A percentile compares a stretch with the other conserved stretches of the same genome.
Conservation (phyloP, 2,888 invertebrate species). For the Heteromyza rotundicornis region DNA sequence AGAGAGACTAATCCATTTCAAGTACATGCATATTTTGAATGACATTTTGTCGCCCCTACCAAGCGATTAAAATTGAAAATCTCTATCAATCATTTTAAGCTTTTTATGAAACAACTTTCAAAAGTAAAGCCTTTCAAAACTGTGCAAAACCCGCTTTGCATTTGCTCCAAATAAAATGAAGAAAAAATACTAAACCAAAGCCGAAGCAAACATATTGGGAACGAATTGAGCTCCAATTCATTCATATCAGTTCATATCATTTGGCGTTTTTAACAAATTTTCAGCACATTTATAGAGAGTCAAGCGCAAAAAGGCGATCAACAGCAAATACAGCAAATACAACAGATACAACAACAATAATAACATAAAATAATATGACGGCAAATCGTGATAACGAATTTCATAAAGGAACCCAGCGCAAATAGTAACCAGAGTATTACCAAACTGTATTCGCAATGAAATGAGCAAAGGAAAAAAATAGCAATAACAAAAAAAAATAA, state of each 20-base stretch:
- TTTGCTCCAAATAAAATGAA: too few relatives aligned
- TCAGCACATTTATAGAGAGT: background rate
- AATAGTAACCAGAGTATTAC: constrained; percentile 1
- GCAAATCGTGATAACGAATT: constrained; percentile 52
- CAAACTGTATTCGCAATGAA: constrained; percentile 8
- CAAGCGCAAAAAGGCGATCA: background rate
- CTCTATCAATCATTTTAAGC: too few relatives aligned
- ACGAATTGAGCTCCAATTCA: background rate
- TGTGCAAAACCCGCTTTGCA: too few relatives aligned
- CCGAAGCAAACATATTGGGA: too few relatives aligned
- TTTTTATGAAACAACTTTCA: too few relatives aligned
- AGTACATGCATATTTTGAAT: too few relatives aligned
- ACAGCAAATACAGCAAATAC: background rate
- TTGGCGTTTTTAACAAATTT: constrained; percentile 1
- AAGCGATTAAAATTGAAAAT: too few relatives aligned
- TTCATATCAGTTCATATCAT: too few relatives aligned
- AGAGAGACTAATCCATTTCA: too few relatives aligned
- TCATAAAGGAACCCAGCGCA: constrained; percentile 12
- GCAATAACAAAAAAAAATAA: constrained; percentile 7
- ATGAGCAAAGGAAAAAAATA: constrained; percentile 23
- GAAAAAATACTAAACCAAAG: too few relatives aligned
- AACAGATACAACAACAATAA: background rate
- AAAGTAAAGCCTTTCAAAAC: too few relatives aligned
- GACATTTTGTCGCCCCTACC: too few relatives aligned
- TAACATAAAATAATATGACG: constrained; percentile 49